Evolutionary conservation across 2,113 vertebrate species (phyloP), one percentile per base, ranked within the genome.

Genomic region (Hyla sarda): DNA sequence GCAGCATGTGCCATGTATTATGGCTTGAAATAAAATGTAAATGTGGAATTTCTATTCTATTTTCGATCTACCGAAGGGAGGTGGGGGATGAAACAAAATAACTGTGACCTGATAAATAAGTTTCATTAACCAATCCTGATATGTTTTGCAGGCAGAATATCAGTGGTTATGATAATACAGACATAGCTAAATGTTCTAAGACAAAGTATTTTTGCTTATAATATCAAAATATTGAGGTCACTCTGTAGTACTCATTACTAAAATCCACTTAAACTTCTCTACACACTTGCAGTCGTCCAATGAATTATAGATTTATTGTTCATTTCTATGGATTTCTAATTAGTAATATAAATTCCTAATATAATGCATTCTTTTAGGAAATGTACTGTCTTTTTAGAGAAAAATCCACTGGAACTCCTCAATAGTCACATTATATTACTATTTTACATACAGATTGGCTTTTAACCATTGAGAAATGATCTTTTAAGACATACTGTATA

Each of bases 1-100:
- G 21, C 56, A 28, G 78, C 41, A 58, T 65, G 56, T 47, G 78
- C 37, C 7, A 65, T 45, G 34, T 1, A 17, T 60, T 25, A 9
- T 16, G 28, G n/a, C 74, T 77, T 54, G 54, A 19, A 56, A 52
- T 3, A 9, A 79, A 80, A 60, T 80, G 21, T 25, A 79, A 58
- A n/a, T 58, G 13, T 25, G 1, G 2, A 10, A 58, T n/a, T 56
- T 56, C 14, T 5, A 4, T 80, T 80, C 34, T 37, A 41, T 34
- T 60, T 10, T 25, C 25, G 21, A 79, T 41, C 54, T 37, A 10
- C 41, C 41, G 41, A 45, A 45, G 47, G 13, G 58, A 17, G 58
- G 10, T 10, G n/a, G 48, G 12, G 9, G 23, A 47, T 0, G 8
- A n/a, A 81, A 28, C 19, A 41, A 21, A 65, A 28, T 45, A 28